phyloP scores from a whole-genome alignment of 2,797 vertebrate species.

The Leptodactylus fallax region DNA sequence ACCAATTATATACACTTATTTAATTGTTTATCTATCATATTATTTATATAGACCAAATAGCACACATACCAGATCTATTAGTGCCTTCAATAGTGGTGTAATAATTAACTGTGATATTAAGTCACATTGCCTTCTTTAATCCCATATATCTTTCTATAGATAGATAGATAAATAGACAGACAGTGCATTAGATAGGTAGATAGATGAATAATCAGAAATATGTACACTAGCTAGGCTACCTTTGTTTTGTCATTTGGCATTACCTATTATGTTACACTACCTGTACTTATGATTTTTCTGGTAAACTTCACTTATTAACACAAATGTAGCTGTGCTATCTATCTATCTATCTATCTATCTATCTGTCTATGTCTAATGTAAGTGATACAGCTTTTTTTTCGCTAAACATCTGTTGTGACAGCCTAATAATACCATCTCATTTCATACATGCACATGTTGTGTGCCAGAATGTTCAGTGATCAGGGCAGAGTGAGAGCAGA shows the following conservation, averaged over 20 bases:
- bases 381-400: neutral
- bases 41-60: neutral
- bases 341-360: neutral
- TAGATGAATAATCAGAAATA: neutral
- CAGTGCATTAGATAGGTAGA: neutral
- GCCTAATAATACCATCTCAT: neutral
- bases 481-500: conserved; percentile 43
- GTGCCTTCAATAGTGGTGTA: too few species aligned
- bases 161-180: too few species aligned
- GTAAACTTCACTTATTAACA: neutral
- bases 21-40: neutral
- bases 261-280: neutral
- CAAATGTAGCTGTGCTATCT: neutral
- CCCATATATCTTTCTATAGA: too few species aligned
- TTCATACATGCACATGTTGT: neutral
- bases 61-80: neutral
- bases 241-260: neutral
- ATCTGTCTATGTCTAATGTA: neutral
- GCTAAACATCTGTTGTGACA: neutral
- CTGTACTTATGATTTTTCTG: neutral
- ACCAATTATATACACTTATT: neutral
- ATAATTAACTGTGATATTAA: too few species aligned
- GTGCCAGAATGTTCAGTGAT: conserved; percentile 33
- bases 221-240: neutral
- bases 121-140: too few species aligned